Conservation (phyloP, 2,888 invertebrate genomes). For the Dolichopus griseipennis region DNA sequence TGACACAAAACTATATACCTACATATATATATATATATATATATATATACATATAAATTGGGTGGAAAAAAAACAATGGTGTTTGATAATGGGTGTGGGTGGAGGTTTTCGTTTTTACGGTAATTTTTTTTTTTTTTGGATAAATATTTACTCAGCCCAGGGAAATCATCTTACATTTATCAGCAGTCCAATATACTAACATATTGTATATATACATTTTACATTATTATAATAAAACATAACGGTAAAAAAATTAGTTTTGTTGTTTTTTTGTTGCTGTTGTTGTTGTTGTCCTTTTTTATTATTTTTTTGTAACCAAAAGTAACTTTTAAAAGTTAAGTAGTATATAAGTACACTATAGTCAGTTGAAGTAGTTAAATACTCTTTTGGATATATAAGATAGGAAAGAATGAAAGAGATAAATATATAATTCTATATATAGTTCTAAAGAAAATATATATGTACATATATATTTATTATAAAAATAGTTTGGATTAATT, state of each 20-base stretch:
- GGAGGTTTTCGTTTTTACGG: too few relatives aligned
- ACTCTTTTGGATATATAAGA: too few relatives aligned
- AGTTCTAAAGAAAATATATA: too few relatives aligned
- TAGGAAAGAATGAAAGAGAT: too few relatives aligned
- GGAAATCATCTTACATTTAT: not conserved
- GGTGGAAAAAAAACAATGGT: too few relatives aligned
- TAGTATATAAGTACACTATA: not conserved
- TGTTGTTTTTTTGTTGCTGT: not conserved
- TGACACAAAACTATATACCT: too few relatives aligned
- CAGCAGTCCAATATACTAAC: not conserved
- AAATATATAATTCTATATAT: too few relatives aligned
- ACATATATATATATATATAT: not conserved
- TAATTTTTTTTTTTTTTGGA: not conserved
- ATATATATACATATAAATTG: not conserved
- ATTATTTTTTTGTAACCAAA: not conserved
- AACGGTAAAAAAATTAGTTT: not conserved
- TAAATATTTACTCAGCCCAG: slow-evolving; percentile 6
- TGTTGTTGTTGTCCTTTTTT: not conserved
- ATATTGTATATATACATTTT: not conserved
- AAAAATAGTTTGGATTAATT: not conserved
- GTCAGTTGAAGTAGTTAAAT: not conserved
- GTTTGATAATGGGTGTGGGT: too few relatives aligned
- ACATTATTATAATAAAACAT: not conserved
- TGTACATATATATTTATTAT: too few relatives aligned
- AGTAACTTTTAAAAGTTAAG: not conserved